Base-by-base conservation (phyloP, 1,140 invertebrate genomes). In the Drosophila subpulchrella region DNA sequence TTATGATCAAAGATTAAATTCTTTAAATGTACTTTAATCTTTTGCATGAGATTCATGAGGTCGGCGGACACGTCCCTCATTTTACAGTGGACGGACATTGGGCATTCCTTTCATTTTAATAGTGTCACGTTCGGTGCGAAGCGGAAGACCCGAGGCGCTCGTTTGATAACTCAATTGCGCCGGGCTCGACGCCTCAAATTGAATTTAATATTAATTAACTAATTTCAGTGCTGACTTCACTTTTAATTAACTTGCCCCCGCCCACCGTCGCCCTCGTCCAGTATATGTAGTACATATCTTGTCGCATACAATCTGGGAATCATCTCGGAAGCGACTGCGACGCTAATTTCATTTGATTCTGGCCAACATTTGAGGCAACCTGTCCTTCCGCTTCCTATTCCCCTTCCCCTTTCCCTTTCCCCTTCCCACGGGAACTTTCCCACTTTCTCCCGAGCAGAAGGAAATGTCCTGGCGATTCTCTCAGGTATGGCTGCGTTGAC, bases 151-250 rank as follows among this genome's bases (percentile, higher is more conserved):
- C 73, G 46, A 62, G 71, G 76, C 71, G 71, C 83, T 77, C 83
- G 75, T 89, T 86, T 88, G 76, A 89, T 83, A 89, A 80, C 63
- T 88, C 73, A 89, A 86, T 86, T 88, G 65, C 53, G 38, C 32
- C 39, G 17, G 67, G 44, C 51, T 42, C 54, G 44, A 54, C 62
- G 46, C 54, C 58, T 67, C 58, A 76, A 86, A 86, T 86, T 86
- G 83, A 83, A 88, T 89, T 89, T 89, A 67, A 84, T 88, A 83
- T 88, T 80, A 88, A 83, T 88, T 88, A 83, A 89, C 76, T 83
- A 89, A 88, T 89, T 83, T 77, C 63, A 65, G 66, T 68, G 75
- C 75, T 88, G 70, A 44, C 66, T 65, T 58, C 83, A 66, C 62
- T 71, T 85, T 86, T 86, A 85, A 85, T 85, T 85, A 85, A 75